A percentile compares a stretch with the other conserved stretches of the same genome.
These are phyloP conservation scores for Aphelinus atriplicis DNA, from an alignment of 1,140 invertebrate genomes.

Conservation along the genomic window DNA sequence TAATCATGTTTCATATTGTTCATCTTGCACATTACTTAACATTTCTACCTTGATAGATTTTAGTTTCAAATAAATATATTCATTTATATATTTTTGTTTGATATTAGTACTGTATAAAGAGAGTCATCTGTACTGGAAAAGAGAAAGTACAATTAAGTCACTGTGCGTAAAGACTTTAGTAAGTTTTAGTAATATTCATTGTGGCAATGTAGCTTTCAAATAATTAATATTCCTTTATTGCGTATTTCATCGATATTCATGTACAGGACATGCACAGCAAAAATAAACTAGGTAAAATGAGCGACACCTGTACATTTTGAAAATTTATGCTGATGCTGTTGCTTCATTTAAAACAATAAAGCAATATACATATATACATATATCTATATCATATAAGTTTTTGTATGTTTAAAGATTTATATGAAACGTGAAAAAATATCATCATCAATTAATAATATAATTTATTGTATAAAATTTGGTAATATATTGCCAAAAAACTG, in stretches of 20 bases:
- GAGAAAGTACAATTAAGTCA: conserved; percentile 21
- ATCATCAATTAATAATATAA: conserved; percentile 33
- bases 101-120: conserved; percentile 31
- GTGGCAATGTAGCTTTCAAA: conserved; percentile 35
- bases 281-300: conserved; percentile 35
- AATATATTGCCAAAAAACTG: conserved; percentile 31
- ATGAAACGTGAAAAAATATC: conserved; percentile 42
- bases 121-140: conserved; percentile 18
- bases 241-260: conserved; percentile 24
- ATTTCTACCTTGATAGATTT: not conserved
- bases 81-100: conserved; percentile 37
- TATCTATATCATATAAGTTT: not conserved
- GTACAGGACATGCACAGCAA: conserved; percentile 28
- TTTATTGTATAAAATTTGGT: conserved; percentile 39
- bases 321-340: conserved; percentile 32
- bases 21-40: conserved; percentile 18
- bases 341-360: conserved; percentile 26
- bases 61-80: conserved; percentile 11
- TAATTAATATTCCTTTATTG: conserved; percentile 32
- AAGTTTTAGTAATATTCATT: conserved; percentile 34
- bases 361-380: conserved; percentile 18
- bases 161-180: conserved; percentile 7
- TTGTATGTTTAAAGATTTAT: conserved; percentile 45
- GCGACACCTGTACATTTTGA: conserved; percentile 35
- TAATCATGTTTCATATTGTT: conserved; percentile 1